phyloP scores from a whole-genome alignment of 2,797 vertebrate genomes.

The Darevskia nairensis region DNA sequence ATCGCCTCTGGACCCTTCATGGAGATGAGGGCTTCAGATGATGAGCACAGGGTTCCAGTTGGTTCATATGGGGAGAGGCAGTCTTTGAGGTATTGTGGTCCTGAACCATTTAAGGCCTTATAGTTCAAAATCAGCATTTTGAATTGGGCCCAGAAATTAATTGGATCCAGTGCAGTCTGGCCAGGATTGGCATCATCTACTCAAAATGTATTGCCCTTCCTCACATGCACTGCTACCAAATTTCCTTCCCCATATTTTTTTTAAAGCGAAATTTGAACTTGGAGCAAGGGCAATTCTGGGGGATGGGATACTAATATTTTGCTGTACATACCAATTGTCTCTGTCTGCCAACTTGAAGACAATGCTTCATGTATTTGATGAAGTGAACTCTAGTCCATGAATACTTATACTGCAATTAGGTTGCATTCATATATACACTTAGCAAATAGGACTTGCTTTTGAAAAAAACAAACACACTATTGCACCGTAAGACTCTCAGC shows the following conservation, averaged over 20 bases:
- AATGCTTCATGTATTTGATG: neutral
- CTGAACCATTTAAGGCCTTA: no score
- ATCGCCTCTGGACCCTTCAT: no score
- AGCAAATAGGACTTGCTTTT: neutral
- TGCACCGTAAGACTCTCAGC: neutral
- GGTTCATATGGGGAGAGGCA: no score
- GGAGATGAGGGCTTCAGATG: no score
- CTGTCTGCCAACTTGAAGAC: neutral
- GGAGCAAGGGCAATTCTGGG: neutral
- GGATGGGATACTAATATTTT: neutral
- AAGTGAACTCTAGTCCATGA: neutral
- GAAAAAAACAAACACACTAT: neutral
- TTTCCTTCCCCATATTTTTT: neutral
- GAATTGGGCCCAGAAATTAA: no score
- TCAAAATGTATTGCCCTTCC: no score
- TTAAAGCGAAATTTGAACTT: neutral
- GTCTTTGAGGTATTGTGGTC: no score
- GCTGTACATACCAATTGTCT: neutral
- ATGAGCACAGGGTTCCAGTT: no score
- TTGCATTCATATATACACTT: neutral
- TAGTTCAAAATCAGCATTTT: no score
- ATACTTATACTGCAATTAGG: neutral
- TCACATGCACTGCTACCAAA: no score
- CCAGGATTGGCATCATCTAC: no score
- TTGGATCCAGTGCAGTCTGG: no score